A percentile compares a stretch with the other conserved stretches of the same genome.
These are phyloP conservation scores for Typhlichthys eigenmanni DNA, from an alignment of 2,797 vertebrate genomes.

Conservation along the genomic window DNA sequence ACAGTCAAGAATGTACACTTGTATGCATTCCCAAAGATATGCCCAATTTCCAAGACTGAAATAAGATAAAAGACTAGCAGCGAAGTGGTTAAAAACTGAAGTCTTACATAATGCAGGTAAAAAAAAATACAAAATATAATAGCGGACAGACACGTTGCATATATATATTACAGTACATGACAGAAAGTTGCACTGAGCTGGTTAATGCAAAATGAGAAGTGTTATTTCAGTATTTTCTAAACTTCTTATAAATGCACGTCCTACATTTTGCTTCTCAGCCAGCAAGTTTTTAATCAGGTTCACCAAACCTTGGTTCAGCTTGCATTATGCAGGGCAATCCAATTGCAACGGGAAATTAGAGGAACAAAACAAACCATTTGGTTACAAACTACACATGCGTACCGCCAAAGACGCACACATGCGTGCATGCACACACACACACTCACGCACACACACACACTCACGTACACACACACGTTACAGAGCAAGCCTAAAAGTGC, in stretches of 20 bases:
- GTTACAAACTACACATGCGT: conserved; percentile 56
- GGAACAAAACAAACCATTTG: conserved; percentile 63
- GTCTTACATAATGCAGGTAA: conserved; percentile 80
- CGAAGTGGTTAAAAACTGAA: conserved; percentile 89
- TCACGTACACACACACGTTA: no score
- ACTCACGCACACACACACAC: conserved; percentile 26
- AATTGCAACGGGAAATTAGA: conserved; percentile 71
- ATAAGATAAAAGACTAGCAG: conserved; percentile 86
- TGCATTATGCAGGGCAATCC: conserved; percentile 75
- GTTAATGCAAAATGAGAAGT: conserved; percentile 85
- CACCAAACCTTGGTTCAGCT: conserved; percentile 82
- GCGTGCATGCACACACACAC: conserved; percentile 14
- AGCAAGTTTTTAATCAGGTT: conserved; percentile 92
- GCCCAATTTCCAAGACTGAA: conserved; percentile 79
- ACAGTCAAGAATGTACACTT: conserved; percentile 79
- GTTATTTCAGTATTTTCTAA: conserved; percentile 83
- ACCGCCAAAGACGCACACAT: conserved; percentile 8
- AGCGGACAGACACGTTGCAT: conserved; percentile 84
- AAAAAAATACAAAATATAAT: conserved; percentile 25
- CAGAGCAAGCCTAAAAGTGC: conserved; percentile 22
- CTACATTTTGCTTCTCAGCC: conserved; percentile 85
- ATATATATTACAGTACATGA: conserved; percentile 95
- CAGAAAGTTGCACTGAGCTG: conserved; percentile 84
- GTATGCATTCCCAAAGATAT: conserved; percentile 79
- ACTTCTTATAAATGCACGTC: conserved; percentile 78